These are phyloP conservation scores for Aegotheles bennettii DNA, from an alignment of 2,113 vertebrate species.

Conservation along the genomic window DNA sequence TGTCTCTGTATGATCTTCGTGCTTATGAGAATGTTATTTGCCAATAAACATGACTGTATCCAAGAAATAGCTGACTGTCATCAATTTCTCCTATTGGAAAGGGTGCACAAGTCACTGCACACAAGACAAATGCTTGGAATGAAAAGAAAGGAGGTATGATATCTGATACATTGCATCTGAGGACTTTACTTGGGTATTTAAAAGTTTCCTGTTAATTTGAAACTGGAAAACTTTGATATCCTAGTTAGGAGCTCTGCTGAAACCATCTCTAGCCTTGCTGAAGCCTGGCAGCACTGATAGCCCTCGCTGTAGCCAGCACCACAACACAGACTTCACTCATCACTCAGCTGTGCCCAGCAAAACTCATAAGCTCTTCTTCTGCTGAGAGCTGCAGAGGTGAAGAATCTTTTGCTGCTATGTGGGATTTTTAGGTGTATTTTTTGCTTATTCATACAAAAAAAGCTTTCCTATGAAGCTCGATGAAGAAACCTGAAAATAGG, in stretches of 20 bases:
- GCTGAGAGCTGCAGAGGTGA: neutral
- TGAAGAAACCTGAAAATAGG: neutral
- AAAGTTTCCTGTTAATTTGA: neutral
- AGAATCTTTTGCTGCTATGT: neutral
- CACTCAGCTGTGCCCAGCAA: neutral
- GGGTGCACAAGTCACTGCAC: neutral
- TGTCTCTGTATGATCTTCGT: neutral
- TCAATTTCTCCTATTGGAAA: neutral
- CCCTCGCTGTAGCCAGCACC: neutral
- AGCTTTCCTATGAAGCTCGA: neutral
- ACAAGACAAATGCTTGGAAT: neutral
- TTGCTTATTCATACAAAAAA: neutral
- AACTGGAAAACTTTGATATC: neutral
- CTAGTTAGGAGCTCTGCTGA: neutral
- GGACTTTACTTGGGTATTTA: neutral
- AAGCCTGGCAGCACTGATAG: neutral
- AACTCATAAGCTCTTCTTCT: neutral
- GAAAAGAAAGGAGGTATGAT: neutral
- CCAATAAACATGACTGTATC: neutral
- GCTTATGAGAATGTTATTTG: neutral
- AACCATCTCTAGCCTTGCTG: neutral
- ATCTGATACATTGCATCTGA: neutral
- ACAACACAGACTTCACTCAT: neutral
- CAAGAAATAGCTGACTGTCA: constrained; percentile 9
- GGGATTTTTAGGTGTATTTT: neutral